Evolutionary conservation across 2,888 invertebrate species (phyloP), one percentile per base, ranked within the genome.

Genomic region (Darwinula stevensoni): DNA sequence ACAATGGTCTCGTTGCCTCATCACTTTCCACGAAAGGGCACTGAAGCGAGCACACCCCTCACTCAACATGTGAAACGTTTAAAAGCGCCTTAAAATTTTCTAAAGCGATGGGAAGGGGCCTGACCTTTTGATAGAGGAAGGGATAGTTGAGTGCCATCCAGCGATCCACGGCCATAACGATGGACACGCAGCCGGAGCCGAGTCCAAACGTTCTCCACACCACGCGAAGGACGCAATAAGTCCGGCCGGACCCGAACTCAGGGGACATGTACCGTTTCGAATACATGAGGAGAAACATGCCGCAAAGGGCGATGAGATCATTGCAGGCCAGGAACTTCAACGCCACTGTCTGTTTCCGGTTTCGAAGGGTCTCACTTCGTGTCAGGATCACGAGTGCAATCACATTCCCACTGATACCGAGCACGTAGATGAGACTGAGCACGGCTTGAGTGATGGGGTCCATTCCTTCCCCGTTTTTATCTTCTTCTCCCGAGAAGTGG

Each of bases 111-210:
- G n/a, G 11, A n/a, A 29, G 16, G 13, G 5, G n/a, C 16, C 34
- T 38, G 52, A 78, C 78, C 68, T 74, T 74, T 50, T 76, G 76
- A 50, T 78, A 80, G 42, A 72, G 58, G 52, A 80, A 80, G 26
- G 78, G 78, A 40, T 71, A 59, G 9, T 78, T 75, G 41, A 80
- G 62, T 14, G 80, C 78, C 45, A 78, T 58, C 65, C 72, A 80
- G 39, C 80, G 58, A 52, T 80, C 78, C 18, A 68, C 62, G 9
- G 78, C 76, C 78, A 80, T 80, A 35, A 76, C 69, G 45, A 74
- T 65, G 14, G 78, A 75, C 42, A 78, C 74, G 53, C 74, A 73
- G 28, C 76, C 78, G 40, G 76, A 75, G 44, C 74, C 74, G 36
- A 78, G 59, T 31, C 78, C 80, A 52, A 78, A 78, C 40, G 69